Conservation (phyloP, 2,888 invertebrate species). For the Plutella xylostella region DNA sequence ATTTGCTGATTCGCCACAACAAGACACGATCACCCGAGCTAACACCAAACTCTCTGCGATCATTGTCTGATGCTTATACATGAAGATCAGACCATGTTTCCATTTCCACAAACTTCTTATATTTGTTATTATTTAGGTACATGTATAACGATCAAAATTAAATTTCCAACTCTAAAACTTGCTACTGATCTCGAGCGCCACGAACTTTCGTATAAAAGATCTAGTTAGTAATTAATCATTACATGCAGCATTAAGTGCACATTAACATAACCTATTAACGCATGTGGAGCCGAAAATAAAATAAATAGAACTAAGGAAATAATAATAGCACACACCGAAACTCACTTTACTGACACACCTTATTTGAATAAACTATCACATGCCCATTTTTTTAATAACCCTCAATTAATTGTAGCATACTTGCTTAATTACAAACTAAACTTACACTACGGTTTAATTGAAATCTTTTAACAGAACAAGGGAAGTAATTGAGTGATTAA, state of each 20-base stretch:
- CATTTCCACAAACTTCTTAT: too few relatives aligned
- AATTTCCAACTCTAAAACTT: too few relatives aligned
- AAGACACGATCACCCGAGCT: too few relatives aligned
- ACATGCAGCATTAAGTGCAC: conserved; percentile 39
- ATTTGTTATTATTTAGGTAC: too few relatives aligned
- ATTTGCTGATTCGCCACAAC: too few relatives aligned
- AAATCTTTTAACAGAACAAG: conserved; percentile 54
- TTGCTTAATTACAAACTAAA: conserved; percentile 65
- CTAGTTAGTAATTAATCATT: too few relatives aligned
- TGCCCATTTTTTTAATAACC: conserved; percentile 45
- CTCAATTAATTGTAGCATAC: conserved; percentile 56
- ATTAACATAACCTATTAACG: conserved; percentile 59
- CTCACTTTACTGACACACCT: conserved; percentile 51
- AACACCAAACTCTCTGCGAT: too few relatives aligned
- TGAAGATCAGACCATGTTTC: too few relatives aligned
- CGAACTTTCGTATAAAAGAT: too few relatives aligned
- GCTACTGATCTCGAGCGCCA: too few relatives aligned
- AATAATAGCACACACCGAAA: conserved; percentile 63
- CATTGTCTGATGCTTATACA: too few relatives aligned
- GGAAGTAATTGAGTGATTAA: conserved; percentile 67
- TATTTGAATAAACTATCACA: conserved; percentile 64
- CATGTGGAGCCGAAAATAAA: conserved; percentile 37
- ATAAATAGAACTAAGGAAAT: conserved; percentile 54
- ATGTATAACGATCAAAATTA: too few relatives aligned
- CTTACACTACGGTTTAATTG: conserved; percentile 60